Base-by-base conservation (phyloP, 2,797 vertebrate genomes). In the Pseudomugil gertrudae region DNA sequence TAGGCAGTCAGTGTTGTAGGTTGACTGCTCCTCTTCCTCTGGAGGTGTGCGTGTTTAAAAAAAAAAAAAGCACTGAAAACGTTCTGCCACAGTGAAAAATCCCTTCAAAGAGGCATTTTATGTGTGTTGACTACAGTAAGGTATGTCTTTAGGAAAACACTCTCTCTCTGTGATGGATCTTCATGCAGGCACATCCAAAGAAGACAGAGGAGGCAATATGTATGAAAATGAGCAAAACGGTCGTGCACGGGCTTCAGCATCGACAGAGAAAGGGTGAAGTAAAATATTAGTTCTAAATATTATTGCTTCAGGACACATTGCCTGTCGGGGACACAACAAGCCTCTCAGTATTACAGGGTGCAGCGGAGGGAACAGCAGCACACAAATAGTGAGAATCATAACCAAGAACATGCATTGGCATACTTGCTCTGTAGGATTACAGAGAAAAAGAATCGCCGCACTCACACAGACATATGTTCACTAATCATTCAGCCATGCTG, bases 181-280 rank as follows among this genome's bases (percentile, higher is more conserved):
- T 63, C 47, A 76, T 72, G 33, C 73, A 88, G 73, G 75, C 78
- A 76, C 76, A 80, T 79, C 84, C 83, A 78, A 79, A 83, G 74
- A 83, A 86, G 79, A 89, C 84, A 84, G 80, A 89, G 69, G 82
- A 88, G 88, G 84, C 88, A 86, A 88, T 90, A 85, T 90, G 87
- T 88, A 90, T 90, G 90, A 90, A 90, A 90, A 90, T 89, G 84
- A 89, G 85, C 83, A 48, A 69, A 70, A 79, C 79, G 61, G 82
- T 78, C 76, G 87, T 86, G 77, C 76, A 72, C 45, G 23, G 51
- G 69, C 67, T 74, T 81, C 76, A 62, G 71, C 67, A 73, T 66
- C 63, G 72, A 81, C 80, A 72, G 68, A 78, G 66, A 79, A 26
- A 45, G 66, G 63, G 71, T 76, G 82, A 45, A 79, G 79, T 81